phyloP scores from a whole-genome alignment of 2,888 invertebrate species.

The Campopleginae sp. region DNA sequence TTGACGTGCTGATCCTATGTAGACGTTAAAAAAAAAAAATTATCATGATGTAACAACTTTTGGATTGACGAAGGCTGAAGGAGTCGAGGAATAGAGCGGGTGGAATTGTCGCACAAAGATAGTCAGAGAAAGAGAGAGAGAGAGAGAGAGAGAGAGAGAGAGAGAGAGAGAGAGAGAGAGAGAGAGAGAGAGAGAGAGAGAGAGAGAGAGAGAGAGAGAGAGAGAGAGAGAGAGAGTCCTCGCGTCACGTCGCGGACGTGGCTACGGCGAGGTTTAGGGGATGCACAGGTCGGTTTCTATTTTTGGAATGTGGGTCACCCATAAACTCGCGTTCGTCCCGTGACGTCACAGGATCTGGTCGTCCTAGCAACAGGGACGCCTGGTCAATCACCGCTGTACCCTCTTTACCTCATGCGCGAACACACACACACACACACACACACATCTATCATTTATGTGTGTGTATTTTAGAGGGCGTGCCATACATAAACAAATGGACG shows the following conservation, averaged over 20 bases:
- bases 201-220: conserved; percentile 26
- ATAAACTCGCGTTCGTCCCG: conserved; percentile 83
- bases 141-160: conserved; percentile 27
- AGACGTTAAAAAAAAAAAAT: neutral
- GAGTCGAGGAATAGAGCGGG: neutral
- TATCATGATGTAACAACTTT: neutral
- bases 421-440: neutral
- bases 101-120: neutral
- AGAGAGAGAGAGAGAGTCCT: conserved; percentile 64
- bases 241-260: conserved; percentile 64
- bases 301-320: conserved; percentile 83
- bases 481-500: neutral
- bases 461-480: neutral
- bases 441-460: neutral
- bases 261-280: conserved; percentile 26
- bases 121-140: conserved; percentile 28
- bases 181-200: conserved; percentile 27
- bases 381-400: conserved; percentile 79
- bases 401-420: conserved; percentile 7
- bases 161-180: conserved; percentile 57
- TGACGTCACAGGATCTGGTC: conserved; percentile 82
- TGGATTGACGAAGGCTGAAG: conserved; percentile 7
- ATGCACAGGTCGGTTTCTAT: conserved; percentile 76
- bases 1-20: neutral
- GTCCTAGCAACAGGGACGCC: conserved; percentile 82